These are phyloP conservation scores for Calephelis perditalis DNA, from an alignment of 2,888 invertebrate genomes.

Conservation along the genomic window DNA sequence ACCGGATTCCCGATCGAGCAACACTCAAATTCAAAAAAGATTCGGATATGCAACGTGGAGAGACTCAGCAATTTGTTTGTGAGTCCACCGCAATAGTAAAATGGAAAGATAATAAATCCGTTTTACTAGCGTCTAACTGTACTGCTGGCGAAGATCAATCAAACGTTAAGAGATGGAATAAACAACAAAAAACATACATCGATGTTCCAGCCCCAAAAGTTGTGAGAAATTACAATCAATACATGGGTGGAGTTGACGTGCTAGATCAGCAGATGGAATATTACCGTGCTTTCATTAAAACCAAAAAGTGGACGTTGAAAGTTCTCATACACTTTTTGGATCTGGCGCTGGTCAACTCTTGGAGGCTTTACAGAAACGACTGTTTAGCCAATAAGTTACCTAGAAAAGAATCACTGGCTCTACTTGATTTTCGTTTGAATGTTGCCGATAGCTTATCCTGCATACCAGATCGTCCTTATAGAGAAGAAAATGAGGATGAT, in stretches of 20 bases:
- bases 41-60: conserved; percentile 14
- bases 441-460: no score
- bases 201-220: conserved; percentile 20
- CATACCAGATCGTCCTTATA: no score
- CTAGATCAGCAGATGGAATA: conserved; percentile 30
- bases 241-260: conserved; percentile 23
- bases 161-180: conserved; percentile 19
- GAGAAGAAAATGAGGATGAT: no score
- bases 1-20: conserved; percentile 25
- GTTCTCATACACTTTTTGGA: conserved; percentile 35
- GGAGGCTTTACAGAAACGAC: conserved; percentile 30
- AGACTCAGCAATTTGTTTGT: neutral
- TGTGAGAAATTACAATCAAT: conserved; percentile 16
- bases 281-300: conserved; percentile 36
- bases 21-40: conserved; percentile 20
- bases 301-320: conserved; percentile 38
- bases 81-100: neutral
- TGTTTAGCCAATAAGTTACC: neutral
- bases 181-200: conserved; percentile 14
- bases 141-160: conserved; percentile 15
- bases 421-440: no score
- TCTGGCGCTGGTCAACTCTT: conserved; percentile 33
- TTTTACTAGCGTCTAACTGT: conserved; percentile 24
- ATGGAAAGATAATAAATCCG: conserved; percentile 16
- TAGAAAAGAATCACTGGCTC: conserved; percentile 4